Conservation (phyloP, 1,140 invertebrate species). For the Plodia interpunctella region DNA sequence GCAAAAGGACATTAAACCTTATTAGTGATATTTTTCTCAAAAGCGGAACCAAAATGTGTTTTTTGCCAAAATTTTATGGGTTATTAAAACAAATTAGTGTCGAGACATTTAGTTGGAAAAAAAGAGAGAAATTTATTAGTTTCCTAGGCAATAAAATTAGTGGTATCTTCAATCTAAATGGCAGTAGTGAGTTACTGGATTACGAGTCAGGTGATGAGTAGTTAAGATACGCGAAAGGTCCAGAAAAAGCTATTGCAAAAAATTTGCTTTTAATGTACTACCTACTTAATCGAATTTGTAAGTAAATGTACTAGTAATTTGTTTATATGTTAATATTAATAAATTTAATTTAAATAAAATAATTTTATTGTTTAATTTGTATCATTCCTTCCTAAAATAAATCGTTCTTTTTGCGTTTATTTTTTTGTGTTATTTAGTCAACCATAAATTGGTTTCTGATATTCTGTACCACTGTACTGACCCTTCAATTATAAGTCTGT, state of each 20-base stretch:
- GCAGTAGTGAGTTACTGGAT: slow-evolving; percentile 30
- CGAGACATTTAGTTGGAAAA: slow-evolving; percentile 21
- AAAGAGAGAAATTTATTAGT: slow-evolving; percentile 62
- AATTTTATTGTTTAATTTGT: too few relatives aligned
- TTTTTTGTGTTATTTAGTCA: too few relatives aligned
- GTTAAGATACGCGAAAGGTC: slow-evolving; percentile 45
- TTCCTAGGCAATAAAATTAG: slow-evolving; percentile 59
- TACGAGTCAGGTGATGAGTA: slow-evolving; percentile 16
- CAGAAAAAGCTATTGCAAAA: slow-evolving; percentile 7
- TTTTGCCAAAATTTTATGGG: slow-evolving; percentile 51
- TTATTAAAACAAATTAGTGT: slow-evolving; percentile 65
- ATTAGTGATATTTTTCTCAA: slow-evolving; percentile 41
- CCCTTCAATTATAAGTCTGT: too few relatives aligned
- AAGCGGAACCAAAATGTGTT: slow-evolving; percentile 44
- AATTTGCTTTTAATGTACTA: not conserved
- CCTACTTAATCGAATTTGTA: too few relatives aligned
- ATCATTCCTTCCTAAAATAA: too few relatives aligned
- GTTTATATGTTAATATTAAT: too few relatives aligned
- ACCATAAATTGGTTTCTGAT: too few relatives aligned
- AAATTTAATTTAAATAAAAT: too few relatives aligned
- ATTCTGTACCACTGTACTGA: too few relatives aligned
- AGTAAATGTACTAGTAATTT: too few relatives aligned
- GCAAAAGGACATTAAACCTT: slow-evolving; percentile 27
- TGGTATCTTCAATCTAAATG: slow-evolving; percentile 54
- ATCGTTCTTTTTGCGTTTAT: too few relatives aligned